Percentiles rank a stretch among this genome's conserved stretches.
Evolutionary conservation across 2,113 vertebrate genomes (phyloP).

Genomic region (Sialia sialis): DNA sequence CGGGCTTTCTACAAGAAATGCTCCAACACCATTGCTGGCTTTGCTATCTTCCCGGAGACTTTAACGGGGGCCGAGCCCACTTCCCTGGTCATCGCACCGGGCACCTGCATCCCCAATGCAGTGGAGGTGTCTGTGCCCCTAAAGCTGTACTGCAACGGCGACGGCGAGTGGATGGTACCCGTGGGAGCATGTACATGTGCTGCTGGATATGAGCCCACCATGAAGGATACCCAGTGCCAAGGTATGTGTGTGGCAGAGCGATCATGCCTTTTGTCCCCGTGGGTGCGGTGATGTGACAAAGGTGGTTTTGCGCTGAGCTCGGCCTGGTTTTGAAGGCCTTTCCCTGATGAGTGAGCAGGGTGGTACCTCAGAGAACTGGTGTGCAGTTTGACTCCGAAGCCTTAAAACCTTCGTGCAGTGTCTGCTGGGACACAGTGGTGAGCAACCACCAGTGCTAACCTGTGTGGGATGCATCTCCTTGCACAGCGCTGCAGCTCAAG

Average conservation of each 20-base stretch:
- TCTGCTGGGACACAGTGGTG: background rate
- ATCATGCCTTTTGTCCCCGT: rapidly evolving
- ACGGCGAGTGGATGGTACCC: slow-evolving; percentile 98
- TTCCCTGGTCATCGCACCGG: slow-evolving; percentile 93
- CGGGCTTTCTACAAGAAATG: slow-evolving; percentile 98
- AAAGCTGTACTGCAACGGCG: slow-evolving; percentile 96
- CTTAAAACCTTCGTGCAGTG: rapidly evolving
- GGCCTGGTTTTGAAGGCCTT: background rate
- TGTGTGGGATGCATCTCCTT: background rate
- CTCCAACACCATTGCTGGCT: slow-evolving; percentile 91
- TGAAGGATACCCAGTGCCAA: slow-evolving; percentile 92
- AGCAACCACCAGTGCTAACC: background rate
- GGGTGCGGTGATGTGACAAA: rapidly evolving
- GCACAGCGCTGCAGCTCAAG: background rate
- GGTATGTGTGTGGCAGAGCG: slow-evolving; percentile 58
- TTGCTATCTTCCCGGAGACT: slow-evolving; percentile 95
- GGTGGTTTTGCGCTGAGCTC: background rate
- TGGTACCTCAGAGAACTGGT: background rate
- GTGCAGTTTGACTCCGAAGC: background rate
- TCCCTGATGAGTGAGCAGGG: background rate
- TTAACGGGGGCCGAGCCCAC: slow-evolving; percentile 94
- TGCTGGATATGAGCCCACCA: slow-evolving; percentile 85
- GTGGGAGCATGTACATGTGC: slow-evolving; percentile 94
- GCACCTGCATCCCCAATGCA: slow-evolving; percentile 90
- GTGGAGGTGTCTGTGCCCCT: slow-evolving; percentile 94